phyloP scores from a whole-genome alignment of 2,888 invertebrate species.

The Panopea generosa region DNA sequence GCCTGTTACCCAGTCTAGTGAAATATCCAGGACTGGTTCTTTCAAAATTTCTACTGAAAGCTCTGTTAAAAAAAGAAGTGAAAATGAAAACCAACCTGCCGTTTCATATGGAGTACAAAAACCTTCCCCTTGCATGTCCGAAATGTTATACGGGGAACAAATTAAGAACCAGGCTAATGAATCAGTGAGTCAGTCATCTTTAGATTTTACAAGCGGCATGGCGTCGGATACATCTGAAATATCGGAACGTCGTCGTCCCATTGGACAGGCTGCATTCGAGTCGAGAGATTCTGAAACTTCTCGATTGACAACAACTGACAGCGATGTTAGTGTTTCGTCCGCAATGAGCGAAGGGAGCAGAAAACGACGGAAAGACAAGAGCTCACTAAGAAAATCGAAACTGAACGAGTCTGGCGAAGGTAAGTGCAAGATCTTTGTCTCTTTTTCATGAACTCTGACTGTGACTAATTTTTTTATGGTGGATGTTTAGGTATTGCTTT shows the following conservation, averaged over 20 bases:
- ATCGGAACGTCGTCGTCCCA: constrained; percentile 13
- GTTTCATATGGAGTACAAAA: constrained; percentile 3
- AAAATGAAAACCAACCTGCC: constrained; percentile 33
- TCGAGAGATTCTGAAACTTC: constrained; percentile 28
- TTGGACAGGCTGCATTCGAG: not conserved
- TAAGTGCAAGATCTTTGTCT: no score
- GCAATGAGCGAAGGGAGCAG: constrained; percentile 52
- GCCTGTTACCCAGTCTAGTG: constrained; percentile 22
- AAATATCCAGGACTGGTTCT: constrained; percentile 21
- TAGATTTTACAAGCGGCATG: constrained; percentile 35
- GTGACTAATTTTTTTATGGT: not conserved
- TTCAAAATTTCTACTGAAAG: no score
- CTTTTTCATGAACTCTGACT: not conserved
- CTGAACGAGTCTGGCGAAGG: constrained; percentile 36
- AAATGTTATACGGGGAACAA: constrained; percentile 28
- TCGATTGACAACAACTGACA: constrained; percentile 40
- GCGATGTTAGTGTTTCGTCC: constrained; percentile 55
- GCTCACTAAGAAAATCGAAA: constrained; percentile 57
- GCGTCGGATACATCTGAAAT: constrained; percentile 47
- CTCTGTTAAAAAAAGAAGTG: not conserved
- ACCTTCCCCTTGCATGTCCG: constrained; percentile 38
- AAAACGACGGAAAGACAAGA: constrained; percentile 56
- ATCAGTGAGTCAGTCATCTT: not conserved
- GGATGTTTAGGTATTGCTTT: no score
- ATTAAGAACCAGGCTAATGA: constrained; percentile 6